phyloP scores from a whole-genome alignment of 53 echinoderm and acorn worm genomes.

The Mesocentrotus franciscanus region DNA sequence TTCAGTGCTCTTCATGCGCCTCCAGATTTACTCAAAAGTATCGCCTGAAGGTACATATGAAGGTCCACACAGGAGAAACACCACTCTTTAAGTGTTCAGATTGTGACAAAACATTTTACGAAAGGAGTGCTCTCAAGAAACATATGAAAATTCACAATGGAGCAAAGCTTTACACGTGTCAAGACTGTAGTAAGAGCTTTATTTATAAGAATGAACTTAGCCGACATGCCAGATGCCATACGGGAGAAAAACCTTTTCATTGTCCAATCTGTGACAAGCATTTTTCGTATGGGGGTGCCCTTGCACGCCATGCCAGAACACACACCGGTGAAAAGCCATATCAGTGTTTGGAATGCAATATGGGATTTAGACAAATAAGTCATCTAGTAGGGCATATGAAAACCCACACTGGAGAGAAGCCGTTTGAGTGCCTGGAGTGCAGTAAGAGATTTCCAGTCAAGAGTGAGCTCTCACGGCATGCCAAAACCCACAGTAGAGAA shows the following conservation, averaged over 20 bases:
- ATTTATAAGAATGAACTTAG: not conserved
- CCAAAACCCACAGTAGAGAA: not conserved
- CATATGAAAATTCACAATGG: not conserved
- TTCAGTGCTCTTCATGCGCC: not conserved
- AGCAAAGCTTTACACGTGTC: not conserved
- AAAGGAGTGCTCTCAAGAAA: not conserved
- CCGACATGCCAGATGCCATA: not conserved
- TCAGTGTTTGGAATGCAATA: not conserved
- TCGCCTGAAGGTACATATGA: not conserved
- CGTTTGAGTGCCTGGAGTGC: not conserved
- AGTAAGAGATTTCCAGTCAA: not conserved
- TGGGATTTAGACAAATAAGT: not conserved
- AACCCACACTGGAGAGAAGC: not conserved
- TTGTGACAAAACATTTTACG: conserved; percentile 13
- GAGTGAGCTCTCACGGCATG: not conserved
- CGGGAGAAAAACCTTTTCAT: not conserved
- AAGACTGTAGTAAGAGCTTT: not conserved
- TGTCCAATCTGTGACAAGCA: not conserved
- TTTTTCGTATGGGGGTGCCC: not conserved
- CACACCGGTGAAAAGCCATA: not conserved
- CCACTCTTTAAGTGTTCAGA: not conserved
- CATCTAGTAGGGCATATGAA: not conserved
- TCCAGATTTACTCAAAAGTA: not conserved
- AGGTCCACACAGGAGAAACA: not conserved
- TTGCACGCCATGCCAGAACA: not conserved